These are phyloP conservation scores for Gyrodactylus salaris DNA, from an alignment of 1,140 invertebrate genomes.

Conservation along the genomic window DNA sequence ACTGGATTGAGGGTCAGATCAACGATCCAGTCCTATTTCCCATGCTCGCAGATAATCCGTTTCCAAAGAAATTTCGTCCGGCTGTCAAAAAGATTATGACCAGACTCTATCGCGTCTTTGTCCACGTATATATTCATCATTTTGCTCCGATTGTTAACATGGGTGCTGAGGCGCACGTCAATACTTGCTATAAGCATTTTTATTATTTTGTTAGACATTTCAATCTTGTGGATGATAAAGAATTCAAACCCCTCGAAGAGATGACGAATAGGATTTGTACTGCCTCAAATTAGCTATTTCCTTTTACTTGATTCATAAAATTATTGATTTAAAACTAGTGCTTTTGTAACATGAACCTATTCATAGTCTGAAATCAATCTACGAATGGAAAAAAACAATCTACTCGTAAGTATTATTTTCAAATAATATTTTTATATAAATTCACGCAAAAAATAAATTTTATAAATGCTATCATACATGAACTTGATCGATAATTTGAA, in stretches of 20 bases:
- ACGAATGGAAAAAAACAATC: too few relatives aligned
- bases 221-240: constrained; percentile 43
- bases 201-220: constrained; percentile 72
- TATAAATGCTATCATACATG: too few relatives aligned
- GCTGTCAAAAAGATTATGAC: constrained; percentile 58
- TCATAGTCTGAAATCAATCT: too few relatives aligned
- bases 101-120: constrained; percentile 59
- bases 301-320: too few relatives aligned
- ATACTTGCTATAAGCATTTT: constrained; percentile 81
- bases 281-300: too few relatives aligned
- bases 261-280: not conserved
- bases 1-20: constrained; percentile 67
- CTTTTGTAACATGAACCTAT: too few relatives aligned
- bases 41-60: constrained; percentile 31
- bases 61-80: constrained; percentile 40
- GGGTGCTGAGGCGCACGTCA: constrained; percentile 66
- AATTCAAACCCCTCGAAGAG: constrained; percentile 42
- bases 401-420: too few relatives aligned
- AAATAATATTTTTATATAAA: too few relatives aligned
- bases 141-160: constrained; percentile 56
- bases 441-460: too few relatives aligned
- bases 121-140: constrained; percentile 84
- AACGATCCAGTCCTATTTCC: constrained; percentile 59
- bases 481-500: too few relatives aligned
- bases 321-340: too few relatives aligned